Conservation (phyloP, 2,797 vertebrate species). For the Lithobates sylvaticus region DNA sequence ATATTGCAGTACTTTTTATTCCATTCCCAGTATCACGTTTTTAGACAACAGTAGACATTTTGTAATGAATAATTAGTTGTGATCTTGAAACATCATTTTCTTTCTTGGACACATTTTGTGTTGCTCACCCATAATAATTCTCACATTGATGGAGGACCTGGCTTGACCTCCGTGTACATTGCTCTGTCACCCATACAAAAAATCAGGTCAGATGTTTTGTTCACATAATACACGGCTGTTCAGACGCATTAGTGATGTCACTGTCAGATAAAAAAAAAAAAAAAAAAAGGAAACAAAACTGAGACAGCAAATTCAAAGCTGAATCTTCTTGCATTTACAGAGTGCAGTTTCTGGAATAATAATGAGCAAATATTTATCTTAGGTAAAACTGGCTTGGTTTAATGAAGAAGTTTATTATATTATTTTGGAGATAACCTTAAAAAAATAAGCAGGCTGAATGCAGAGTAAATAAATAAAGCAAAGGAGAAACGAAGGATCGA, state of each 20-base stretch:
- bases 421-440: no score
- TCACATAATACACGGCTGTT: conserved; percentile 45
- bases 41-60: not conserved
- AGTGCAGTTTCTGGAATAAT: no score
- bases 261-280: not conserved
- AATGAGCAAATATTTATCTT: no score
- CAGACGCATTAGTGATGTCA: conserved; percentile 42
- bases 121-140: conserved; percentile 47
- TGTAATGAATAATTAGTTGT: conserved; percentile 25
- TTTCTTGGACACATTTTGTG: conserved; percentile 19
- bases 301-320: not conserved
- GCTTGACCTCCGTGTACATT: conserved; percentile 40
- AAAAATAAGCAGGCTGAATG: no score
- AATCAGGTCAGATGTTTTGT: conserved; percentile 51
- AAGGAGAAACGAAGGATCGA: no score
- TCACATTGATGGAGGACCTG: conserved; percentile 28
- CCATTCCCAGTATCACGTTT: no score
- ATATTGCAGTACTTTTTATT: no score
- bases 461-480: no score
- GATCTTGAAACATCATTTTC: conserved; percentile 6
- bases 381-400: no score
- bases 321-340: not conserved
- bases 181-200: conserved; percentile 39
- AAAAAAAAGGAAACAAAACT: conserved; percentile 11
- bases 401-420: no score